Evolutionary conservation across 2,113 vertebrate species (phyloP).

Genomic region (Nothocercus julius): DNA sequence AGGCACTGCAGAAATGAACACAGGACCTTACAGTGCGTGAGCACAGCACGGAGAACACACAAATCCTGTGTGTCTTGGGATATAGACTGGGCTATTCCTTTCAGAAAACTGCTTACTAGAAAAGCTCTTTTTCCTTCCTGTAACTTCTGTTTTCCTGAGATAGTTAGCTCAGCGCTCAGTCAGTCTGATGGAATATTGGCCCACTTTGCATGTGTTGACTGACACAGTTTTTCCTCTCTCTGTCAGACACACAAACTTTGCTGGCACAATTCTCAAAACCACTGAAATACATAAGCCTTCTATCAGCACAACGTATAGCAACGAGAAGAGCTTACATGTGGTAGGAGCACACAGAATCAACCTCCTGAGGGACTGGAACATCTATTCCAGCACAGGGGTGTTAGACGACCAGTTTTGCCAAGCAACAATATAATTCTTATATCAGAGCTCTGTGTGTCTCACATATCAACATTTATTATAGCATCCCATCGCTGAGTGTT

Average conservation of each 20-base stretch:
- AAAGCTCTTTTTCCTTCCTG: neutral
- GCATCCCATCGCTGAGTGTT: neutral
- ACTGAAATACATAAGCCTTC: neutral
- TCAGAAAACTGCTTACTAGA: neutral
- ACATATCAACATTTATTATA: neutral
- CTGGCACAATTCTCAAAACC: neutral
- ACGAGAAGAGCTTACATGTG: neutral
- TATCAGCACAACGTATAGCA: neutral
- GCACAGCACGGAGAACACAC: neutral
- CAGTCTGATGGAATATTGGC: neutral
- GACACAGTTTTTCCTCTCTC: neutral
- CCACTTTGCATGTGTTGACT: neutral
- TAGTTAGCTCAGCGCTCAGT: neutral
- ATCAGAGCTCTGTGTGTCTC: neutral
- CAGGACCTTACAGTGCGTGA: neutral
- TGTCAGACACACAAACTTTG: neutral
- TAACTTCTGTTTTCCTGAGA: neutral
- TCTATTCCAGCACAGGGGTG: neutral
- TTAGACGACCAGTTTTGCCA: neutral
- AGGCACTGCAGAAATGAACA: neutral
- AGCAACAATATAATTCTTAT: neutral
- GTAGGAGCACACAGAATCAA: neutral
- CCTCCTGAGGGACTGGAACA: neutral
- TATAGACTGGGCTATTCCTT: neutral
- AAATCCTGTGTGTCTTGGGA: accelerated